phyloP scores from a whole-genome alignment of 1,140 invertebrate genomes.

The Calosoma granatense region DNA sequence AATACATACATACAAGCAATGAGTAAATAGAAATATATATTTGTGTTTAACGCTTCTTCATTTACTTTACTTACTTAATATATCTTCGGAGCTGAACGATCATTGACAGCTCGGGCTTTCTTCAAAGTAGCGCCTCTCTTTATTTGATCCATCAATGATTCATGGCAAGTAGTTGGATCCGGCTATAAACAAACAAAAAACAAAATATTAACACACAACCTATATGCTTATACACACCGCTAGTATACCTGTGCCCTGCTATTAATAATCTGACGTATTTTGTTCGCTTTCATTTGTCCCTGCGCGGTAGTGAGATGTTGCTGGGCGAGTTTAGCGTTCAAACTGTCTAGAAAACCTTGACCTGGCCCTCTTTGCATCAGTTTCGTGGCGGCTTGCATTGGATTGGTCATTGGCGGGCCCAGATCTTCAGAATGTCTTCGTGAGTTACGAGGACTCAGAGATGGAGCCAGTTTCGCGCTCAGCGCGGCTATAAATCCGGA shows the following conservation, averaged over 20 bases:
- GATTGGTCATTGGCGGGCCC: constrained; percentile 20
- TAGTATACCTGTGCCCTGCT: constrained; percentile 49
- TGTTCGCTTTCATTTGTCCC: constrained; percentile 32
- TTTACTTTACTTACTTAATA: constrained; percentile 6
- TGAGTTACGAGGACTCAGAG: constrained; percentile 41
- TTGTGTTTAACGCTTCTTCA: neutral
- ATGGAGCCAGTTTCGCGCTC: constrained; percentile 57
- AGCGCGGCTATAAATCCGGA: constrained; percentile 60
- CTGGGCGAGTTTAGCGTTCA: constrained; percentile 63
- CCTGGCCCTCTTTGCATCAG: constrained; percentile 30
- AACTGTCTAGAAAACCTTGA: constrained; percentile 58
- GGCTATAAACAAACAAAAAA: constrained; percentile 38
- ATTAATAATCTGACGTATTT: constrained; percentile 51
- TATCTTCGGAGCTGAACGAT: constrained; percentile 33
- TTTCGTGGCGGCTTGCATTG: constrained; percentile 12
- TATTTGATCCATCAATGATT: constrained; percentile 81
- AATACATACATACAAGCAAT: neutral
- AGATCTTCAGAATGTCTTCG: constrained; percentile 32
- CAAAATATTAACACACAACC: constrained; percentile 10
- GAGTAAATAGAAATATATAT: neutral
- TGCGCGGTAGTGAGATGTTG: constrained; percentile 37
- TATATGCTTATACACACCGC: constrained; percentile 4
- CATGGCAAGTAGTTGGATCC: constrained; percentile 59
- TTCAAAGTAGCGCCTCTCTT: constrained; percentile 69
- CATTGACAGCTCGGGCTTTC: constrained; percentile 37